Percentiles rank a stretch among this genome's conserved stretches.
Conservation (phyloP, 2,113 vertebrate species). For the Genyomyrus donnyi region DNA sequence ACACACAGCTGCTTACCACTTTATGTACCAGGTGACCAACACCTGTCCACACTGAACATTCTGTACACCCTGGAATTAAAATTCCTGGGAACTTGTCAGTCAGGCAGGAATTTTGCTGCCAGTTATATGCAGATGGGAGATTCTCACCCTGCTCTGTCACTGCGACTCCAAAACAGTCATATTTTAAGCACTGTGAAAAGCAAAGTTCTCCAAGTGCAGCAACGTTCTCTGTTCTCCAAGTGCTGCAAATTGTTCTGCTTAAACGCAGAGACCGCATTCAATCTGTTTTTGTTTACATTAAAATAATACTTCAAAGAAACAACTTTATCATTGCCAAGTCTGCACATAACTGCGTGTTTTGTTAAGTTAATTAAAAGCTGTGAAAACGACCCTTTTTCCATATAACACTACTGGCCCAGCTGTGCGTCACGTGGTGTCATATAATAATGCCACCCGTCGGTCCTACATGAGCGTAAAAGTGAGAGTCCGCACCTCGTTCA, state of each 20-base stretch:
- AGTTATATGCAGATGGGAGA: background rate
- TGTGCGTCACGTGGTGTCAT: conserved; percentile 12
- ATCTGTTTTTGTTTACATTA: background rate
- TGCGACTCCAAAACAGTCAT: background rate
- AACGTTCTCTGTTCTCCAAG: background rate
- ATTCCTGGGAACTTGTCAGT: background rate
- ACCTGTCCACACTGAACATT: background rate
- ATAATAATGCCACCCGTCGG: conserved; percentile 6
- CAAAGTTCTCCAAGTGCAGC: background rate
- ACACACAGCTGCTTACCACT: conserved; percentile 2
- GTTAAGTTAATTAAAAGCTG: background rate
- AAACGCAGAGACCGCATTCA: background rate
- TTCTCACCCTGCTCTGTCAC: background rate
- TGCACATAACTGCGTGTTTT: background rate
- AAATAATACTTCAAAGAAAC: background rate
- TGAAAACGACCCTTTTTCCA: background rate
- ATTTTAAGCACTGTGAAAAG: background rate
- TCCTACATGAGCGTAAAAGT: background rate
- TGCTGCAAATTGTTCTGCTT: background rate
- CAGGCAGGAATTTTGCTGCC: background rate
- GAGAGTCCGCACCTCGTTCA: conserved; percentile 61
- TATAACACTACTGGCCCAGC: background rate
- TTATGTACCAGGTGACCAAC: conserved; percentile 2
- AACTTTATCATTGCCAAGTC: background rate
- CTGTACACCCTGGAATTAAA: conserved; percentile 13